Percentiles rank a stretch among this genome's conserved stretches.
Conservation (phyloP, 2,797 vertebrate species). For the Parotocinclus haroldoi region DNA sequence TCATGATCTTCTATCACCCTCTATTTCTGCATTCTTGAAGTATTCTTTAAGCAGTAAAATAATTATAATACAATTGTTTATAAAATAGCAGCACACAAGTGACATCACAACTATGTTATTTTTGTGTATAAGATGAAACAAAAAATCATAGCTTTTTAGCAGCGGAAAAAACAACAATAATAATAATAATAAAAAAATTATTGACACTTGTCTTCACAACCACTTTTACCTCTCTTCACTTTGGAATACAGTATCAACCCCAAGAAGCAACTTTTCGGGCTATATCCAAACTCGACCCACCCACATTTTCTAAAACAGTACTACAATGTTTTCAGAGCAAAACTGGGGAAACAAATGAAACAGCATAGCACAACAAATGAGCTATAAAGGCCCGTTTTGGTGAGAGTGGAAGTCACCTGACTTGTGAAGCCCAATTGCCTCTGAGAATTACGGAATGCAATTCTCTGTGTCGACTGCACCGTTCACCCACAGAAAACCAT, state of each 20-base stretch:
- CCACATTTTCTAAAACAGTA: slow-evolving; percentile 53
- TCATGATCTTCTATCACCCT: slow-evolving; percentile 87
- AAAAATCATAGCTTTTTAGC: slow-evolving; percentile 97
- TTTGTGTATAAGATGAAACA: slow-evolving; percentile 94
- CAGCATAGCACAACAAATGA: slow-evolving; percentile 50
- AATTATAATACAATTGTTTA: slow-evolving; percentile 99
- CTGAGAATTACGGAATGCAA: slow-evolving; percentile 1
- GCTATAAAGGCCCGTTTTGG: slow-evolving; percentile 56
- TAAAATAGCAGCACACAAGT: slow-evolving; percentile 99
- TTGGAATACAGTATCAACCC: slow-evolving; percentile 79
- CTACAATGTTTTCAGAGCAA: slow-evolving; percentile 64
- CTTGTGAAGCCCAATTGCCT: slow-evolving; percentile 26
- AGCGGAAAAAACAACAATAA: slow-evolving; percentile 98
- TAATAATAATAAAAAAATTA: slow-evolving; percentile 80
- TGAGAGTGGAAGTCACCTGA: slow-evolving; percentile 56
- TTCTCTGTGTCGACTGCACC: background rate
- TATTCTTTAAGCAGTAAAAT: slow-evolving; percentile 98
- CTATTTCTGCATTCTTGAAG: slow-evolving; percentile 91
- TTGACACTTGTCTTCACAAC: slow-evolving; percentile 82
- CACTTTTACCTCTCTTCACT: slow-evolving; percentile 76
- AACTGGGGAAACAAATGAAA: slow-evolving; percentile 60
- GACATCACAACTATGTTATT: slow-evolving; percentile 99
- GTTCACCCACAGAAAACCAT: slow-evolving; percentile 38
- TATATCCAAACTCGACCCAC: slow-evolving; percentile 58
- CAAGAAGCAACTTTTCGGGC: slow-evolving; percentile 64